Evolutionary conservation across 2,113 vertebrate species (phyloP), one percentile per base, ranked within the genome.

Genomic region (Forbesichthys agassizii): DNA sequence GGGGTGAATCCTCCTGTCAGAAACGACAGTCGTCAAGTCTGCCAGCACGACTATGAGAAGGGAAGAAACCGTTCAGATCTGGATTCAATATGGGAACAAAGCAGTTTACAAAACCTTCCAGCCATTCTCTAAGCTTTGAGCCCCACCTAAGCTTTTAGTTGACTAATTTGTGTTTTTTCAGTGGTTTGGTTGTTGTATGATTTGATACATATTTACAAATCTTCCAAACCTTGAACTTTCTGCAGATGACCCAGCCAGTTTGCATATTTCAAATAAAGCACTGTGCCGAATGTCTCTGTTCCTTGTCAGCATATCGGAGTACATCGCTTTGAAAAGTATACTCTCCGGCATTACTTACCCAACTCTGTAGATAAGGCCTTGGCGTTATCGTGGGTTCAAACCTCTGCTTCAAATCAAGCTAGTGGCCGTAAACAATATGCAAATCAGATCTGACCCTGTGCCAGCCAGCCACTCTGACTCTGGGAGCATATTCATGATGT

Each of bases 371-470:
- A 88, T 82, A 78, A 79, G 74, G 33, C 49, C 0, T 6, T 33
- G 1, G 64, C 13, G 52, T 68, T 77, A 87, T 78, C 78, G 1
- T 60, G 52, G 46, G 18, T 72, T 68, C 69, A 65, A 78, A 82
- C 85, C 68, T 57, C 77, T 54, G 78, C 67, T 73, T 85, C 69
- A 84, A 82, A 85, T 87, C 84, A 81, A 86, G 76, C 70, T 78
- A 79, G 81, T 82, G 82, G 75, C 78, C 61, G n/a, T 86, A 85
- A 89, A 89, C 82, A 88, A 71, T 82, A 89, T 88, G 86, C 68
- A 86, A 88, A 88, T 85, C 11, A 20, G 75, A 80, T 79, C 54
- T 77, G 68, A 84, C 79, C 77, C 11, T 42, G 68, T 86, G 86
- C 86, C 88, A 86, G 79, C 59, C 78, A 80, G 78, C 75, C 81